Base-by-base conservation (phyloP, 2,113 vertebrate genomes). In the Microcebus lehilahytsara region DNA sequence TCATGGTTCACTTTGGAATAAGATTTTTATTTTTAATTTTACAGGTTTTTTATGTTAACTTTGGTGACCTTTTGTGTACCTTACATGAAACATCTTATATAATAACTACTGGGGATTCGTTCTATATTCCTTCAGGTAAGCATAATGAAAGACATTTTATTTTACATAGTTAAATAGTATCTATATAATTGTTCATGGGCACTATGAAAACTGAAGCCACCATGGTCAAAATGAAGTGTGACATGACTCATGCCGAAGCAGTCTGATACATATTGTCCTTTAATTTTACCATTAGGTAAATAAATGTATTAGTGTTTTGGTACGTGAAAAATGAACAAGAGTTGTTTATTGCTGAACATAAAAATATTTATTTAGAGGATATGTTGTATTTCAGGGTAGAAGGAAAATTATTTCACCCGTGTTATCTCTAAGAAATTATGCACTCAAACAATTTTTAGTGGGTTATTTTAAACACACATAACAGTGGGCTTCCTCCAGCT, bases 101-200 rank as follows among this genome's bases (percentile, higher is more conserved):
- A 20, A 95, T 99, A 95, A 93, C 96, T 91, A n/a, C 95, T 34
- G 99, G 99, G 7, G 98, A 99, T 96, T 98, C 16, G 23, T 99
- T 99, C 86, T 99, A 97, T 96, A 96, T 99, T 97, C 99, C 99
- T 97, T 84, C 98, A 96, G 98, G 98, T 99, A 97, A 98, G 98
- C 92, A 60, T 83, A 95, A 79, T 74, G 88, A 67, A 87, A 96
- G 34, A 72, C 3, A 74, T 89, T 79, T 84, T 94, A 85, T 89
- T 93, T 95, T 20, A 46, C 60, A 42, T 92, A 62, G 64, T 80
- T 97, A 56, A 14, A 46, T 1, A 84, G 19, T 77, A 74, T 67
- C 51, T 58, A 27, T 71, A 20, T 64, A 62, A 16, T 90, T 95
- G 69, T 10, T 96, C 5, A 78, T 53, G 49, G 77, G 12, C n/a